Base-by-base conservation (phyloP, 2,888 invertebrate species). In the Xestia sexstrigata region DNA sequence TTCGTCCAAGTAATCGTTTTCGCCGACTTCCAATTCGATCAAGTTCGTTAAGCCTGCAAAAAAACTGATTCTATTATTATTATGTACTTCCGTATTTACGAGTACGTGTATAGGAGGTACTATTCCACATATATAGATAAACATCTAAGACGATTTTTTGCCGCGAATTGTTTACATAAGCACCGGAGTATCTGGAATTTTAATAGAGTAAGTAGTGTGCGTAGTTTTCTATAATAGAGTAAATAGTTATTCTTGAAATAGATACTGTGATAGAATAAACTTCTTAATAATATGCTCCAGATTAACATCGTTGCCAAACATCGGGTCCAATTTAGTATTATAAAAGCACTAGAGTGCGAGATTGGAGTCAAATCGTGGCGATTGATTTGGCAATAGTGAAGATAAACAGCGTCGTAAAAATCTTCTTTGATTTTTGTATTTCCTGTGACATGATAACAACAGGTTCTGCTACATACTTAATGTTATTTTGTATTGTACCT, bases 21-120 rank as follows among this genome's bases (percentile, higher is more conserved):
- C 96, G 74, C 97, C 97, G 11, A 98, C 97, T 90, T 97, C 97
- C 65, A 98, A 91, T 86, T 97, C 96, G 83, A 95, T 93, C 81
- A 98, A 92, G 81, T 95, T 95, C 62, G 94, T 93, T 88, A 98
- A 91, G 65, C 97, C 97, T 97, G 91, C 82, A 92, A 92, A 83
- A 82, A 83, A 85, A 86, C 82, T 81, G 73, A 83, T 79, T 80
- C 83, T 88, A 85, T 89, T 89, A 89, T 87, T 79, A 79, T 89
- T 85, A 75, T 76, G 65, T 83, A 83, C 81, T 88, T 84, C 88
- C 86, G 82, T 82, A 78, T 81, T 81, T 63, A 76, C 71, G 63
- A 77, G 77, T 76, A 76, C 49, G 62, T 73, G 30, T 52, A n/a
- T 74, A 70, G 39, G 74, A 71, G 73, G 39, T 52, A 69, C 67